phyloP scores from a whole-genome alignment of 2,888 invertebrate genomes.

The Dysmachus trigonus region DNA sequence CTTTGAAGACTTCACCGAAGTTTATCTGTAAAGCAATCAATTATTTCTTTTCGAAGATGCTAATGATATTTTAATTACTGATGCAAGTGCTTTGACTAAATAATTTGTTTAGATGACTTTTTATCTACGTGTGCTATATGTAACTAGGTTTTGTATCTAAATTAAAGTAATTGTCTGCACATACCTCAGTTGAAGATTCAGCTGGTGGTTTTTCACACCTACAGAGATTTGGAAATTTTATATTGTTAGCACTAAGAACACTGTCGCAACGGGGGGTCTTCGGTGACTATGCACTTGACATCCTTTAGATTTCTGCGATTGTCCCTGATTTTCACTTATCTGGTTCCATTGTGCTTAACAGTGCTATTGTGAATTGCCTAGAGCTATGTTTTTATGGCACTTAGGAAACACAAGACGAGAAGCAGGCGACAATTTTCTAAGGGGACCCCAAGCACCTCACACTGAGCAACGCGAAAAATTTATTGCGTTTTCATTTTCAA shows the following conservation, averaged over 20 bases:
- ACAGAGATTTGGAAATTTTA: neutral
- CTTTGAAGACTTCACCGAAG: neutral
- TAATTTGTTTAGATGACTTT: neutral
- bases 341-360: neutral
- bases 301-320: neutral
- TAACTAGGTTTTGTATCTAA: no score
- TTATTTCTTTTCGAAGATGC: neutral
- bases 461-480: neutral
- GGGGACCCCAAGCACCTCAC: neutral
- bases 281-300: neutral
- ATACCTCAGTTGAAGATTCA: neutral
- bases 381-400: constrained; percentile 13
- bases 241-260: neutral
- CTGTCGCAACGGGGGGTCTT: neutral
- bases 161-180: neutral
- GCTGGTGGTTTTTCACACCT: neutral
- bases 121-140: neutral
- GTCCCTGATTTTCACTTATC: constrained; percentile 17
- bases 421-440: neutral
- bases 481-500: neutral
- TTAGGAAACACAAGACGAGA: neutral
- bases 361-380: constrained; percentile 9
- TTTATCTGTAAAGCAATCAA: neutral
- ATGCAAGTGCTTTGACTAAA: neutral
- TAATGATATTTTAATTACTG: neutral